These are phyloP conservation scores for Tetranychus cinnabarinus DNA, from an alignment of 1,140 invertebrate genomes.

Conservation along the genomic window DNA sequence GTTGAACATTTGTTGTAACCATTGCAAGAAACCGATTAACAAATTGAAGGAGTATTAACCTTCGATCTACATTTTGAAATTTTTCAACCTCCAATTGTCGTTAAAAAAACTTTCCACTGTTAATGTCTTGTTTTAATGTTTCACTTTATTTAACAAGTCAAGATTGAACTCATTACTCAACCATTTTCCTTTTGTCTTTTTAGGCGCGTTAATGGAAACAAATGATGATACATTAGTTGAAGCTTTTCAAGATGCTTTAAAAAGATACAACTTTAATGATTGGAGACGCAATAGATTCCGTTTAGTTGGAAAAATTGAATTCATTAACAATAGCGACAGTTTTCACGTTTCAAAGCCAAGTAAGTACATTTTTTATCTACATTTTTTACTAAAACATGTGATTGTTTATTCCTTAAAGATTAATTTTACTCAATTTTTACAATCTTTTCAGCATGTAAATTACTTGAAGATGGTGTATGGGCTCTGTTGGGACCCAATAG, in stretches of 20 bases:
- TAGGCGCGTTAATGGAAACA: not conserved
- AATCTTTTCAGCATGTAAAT: not conserved
- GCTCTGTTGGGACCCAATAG: not conserved
- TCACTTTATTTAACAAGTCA: too few species aligned
- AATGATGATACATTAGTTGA: constrained; percentile 51
- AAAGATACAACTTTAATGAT: constrained; percentile 59
- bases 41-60: too few species aligned
- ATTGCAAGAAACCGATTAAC: too few species aligned
- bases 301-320: constrained; percentile 56
- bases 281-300: constrained; percentile 44
- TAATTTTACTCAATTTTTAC: not conserved
- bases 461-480: not conserved
- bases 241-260: constrained; percentile 66
- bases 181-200: not conserved
- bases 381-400: not conserved
- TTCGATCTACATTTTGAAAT: too few species aligned
- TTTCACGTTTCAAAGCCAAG: constrained; percentile 73
- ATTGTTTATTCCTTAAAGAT: not conserved
- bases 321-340: constrained; percentile 53
- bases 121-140: too few species aligned
- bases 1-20: too few species aligned
- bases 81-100: too few species aligned
- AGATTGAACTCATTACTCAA: too few species aligned
- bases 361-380: constrained; percentile 16
- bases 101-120: too few species aligned